Conservation (phyloP, 2,113 vertebrate genomes). For the Oncorhynchus masou region DNA sequence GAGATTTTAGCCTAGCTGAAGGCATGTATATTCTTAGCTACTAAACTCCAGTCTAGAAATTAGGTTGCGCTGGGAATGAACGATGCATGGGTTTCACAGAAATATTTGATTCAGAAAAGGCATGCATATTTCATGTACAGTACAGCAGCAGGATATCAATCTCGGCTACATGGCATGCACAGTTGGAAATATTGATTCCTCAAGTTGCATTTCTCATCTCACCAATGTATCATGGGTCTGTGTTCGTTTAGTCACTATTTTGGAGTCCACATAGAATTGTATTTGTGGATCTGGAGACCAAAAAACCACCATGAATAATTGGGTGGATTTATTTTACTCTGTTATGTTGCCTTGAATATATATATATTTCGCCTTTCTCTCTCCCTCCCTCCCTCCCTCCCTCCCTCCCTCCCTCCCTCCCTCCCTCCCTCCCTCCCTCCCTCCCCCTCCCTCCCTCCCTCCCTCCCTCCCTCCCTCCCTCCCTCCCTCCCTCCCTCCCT, state of each 20-base stretch:
- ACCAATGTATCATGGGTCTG: conserved; percentile 24
- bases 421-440: too few relatives aligned
- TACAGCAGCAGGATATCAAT: conserved; percentile 45
- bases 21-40: conserved; percentile 19
- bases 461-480: accelerated
- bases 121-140: conserved; percentile 63
- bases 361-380: accelerated
- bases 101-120: conserved; percentile 44
- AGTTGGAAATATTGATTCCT: conserved; percentile 44
- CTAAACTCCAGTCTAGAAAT: conserved; percentile 24
- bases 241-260: conserved; percentile 5
- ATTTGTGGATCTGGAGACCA: conserved; percentile 5
- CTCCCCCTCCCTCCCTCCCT: too few relatives aligned
- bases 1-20: background rate
- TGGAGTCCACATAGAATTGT: conserved; percentile 21
- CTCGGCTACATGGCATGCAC: conserved; percentile 44
- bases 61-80: conserved; percentile 19
- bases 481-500: too few relatives aligned
- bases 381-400: too few relatives aligned
- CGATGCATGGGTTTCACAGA: conserved; percentile 14
- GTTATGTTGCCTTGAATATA: too few relatives aligned
- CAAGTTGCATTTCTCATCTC: conserved; percentile 50
- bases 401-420: accelerated
- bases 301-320: conserved; percentile 43
- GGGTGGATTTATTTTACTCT: background rate